phyloP scores from a whole-genome alignment of 2,888 invertebrate species.

The Noctua pronuba region DNA sequence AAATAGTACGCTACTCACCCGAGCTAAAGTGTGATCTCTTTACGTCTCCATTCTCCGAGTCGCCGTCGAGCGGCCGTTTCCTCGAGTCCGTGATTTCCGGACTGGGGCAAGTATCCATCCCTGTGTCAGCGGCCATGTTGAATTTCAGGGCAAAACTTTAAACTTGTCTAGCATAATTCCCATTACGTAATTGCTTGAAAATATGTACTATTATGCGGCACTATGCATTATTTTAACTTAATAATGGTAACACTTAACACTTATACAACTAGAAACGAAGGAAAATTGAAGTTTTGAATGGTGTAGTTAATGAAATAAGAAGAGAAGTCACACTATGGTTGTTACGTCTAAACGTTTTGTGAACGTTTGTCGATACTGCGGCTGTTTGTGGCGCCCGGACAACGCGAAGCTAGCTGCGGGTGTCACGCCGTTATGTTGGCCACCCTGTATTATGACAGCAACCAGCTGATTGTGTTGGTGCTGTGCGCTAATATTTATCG shows the following conservation, averaged over 20 bases:
- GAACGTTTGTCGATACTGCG: conserved; percentile 90
- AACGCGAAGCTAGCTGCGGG: conserved; percentile 82
- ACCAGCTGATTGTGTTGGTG: conserved; percentile 87
- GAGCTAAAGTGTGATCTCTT: conserved; percentile 97
- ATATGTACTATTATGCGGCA: conserved; percentile 86
- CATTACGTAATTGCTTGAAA: conserved; percentile 90
- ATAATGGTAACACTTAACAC: conserved; percentile 87
- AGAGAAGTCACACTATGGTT: conserved; percentile 87
- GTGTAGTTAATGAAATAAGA: conserved; percentile 87
- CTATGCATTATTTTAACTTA: conserved; percentile 85
- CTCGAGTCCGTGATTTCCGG: conserved; percentile 97
- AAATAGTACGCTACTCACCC: conserved; percentile 91
- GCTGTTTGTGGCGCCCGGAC: conserved; percentile 85
- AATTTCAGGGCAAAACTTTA: conserved; percentile 90
- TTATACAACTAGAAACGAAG: conserved; percentile 85
- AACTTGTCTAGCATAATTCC: conserved; percentile 90
- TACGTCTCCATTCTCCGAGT: conserved; percentile 96
- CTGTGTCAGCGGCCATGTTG: conserved; percentile 97
- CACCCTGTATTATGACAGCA: conserved; percentile 82
- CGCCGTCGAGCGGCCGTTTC: conserved; percentile 96
- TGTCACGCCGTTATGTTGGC: conserved; percentile 79
- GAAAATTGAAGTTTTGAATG: conserved; percentile 83
- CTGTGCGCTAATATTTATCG: conserved; percentile 50
- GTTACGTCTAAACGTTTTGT: conserved; percentile 89
- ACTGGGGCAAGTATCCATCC: conserved; percentile 98